phyloP scores from a whole-genome alignment of 2,888 invertebrate species.

The Agonopterix heracliana region DNA sequence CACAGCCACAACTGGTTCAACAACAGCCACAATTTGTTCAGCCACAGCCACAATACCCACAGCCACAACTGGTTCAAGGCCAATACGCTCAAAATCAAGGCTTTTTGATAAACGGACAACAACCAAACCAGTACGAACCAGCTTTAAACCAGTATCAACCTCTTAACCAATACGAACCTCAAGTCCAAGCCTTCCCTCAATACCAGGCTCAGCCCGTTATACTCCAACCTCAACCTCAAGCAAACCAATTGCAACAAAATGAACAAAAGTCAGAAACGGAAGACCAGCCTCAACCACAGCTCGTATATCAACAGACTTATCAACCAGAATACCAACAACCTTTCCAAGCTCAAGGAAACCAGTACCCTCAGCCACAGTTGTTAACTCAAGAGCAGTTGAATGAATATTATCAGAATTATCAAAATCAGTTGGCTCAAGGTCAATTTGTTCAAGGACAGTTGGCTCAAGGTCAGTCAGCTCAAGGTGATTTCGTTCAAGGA shows the following conservation, averaged over 20 bases:
- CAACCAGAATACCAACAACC: slow-evolving; percentile 13
- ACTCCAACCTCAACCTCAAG: slow-evolving; percentile 26
- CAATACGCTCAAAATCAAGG: background rate
- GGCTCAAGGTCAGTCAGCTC: background rate
- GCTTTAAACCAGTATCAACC: slow-evolving; percentile 10
- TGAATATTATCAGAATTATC: slow-evolving; percentile 5
- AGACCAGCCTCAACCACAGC: slow-evolving; percentile 19
- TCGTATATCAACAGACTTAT: slow-evolving; percentile 9
- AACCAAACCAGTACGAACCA: slow-evolving; percentile 25
- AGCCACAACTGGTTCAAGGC: slow-evolving; percentile 2
- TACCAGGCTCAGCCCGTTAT: slow-evolving; percentile 36
- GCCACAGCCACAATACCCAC: slow-evolving; percentile 5
- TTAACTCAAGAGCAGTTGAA: slow-evolving; percentile 19
- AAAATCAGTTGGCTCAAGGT: slow-evolving; percentile 1
- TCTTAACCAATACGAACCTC: slow-evolving; percentile 19
- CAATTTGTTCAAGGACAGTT: background rate
- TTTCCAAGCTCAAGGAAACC: slow-evolving; percentile 19
- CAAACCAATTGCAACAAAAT: slow-evolving; percentile 19
- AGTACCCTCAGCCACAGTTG: slow-evolving; percentile 19
- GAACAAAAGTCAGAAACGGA: slow-evolving; percentile 12
- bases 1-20: slow-evolving; percentile 12
- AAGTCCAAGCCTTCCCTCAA: slow-evolving; percentile 27
- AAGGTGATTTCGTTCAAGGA: background rate
- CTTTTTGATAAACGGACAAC: slow-evolving; percentile 4
- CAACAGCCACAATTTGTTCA: slow-evolving; percentile 14